Evolutionary conservation across 2,113 vertebrate species (phyloP), one percentile per base, ranked within the genome.

Genomic region (Seriola rivoliana): DNA sequence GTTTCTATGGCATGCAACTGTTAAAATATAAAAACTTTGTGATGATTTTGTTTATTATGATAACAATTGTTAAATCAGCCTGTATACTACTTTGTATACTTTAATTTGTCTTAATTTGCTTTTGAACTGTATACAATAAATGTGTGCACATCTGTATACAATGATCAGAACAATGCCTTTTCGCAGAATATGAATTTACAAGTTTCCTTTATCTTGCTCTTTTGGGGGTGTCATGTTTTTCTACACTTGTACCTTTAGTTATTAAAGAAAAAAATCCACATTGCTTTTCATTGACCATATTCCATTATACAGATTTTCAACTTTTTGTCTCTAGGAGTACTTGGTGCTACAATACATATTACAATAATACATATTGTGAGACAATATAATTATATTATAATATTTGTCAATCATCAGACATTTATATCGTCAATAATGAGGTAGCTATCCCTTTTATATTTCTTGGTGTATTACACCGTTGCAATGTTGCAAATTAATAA

Each of bases 161-260:
- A 62, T 46, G 64, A 85, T 82, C 85, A 80, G 68, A 78, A 19
- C 29, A 74, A 58, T 71, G 78, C 74, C 48, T 90, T 84, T 80
- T 74, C 63, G 76, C 38, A n/a, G 19, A 60, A 42, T 65, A 69
- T 73, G 23, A 64, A 48, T 75, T 78, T 40, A 36, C 50, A 11
- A 0, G 4, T 57, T 58, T 42, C 62, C 13, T 79, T 10, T 59
- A 16, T 38, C 16, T 38, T 71, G 25, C 38, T 84, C 12, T 77
- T 66, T 65, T 62, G 29, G 57, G 32, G 42, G 17, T 62, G 2
- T 79, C 46, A 46, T 85, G 63, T 85, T 76, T 85, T 86, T 80
- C 11, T 81, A 88, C 25, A 63, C 38, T 70, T 89, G 32, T 76
- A 55, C 16, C 59, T 23, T 7, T 46, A 62, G 36, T 80, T 12